Conservation (phyloP, 2,113 vertebrate species). For the Rana temporaria region DNA sequence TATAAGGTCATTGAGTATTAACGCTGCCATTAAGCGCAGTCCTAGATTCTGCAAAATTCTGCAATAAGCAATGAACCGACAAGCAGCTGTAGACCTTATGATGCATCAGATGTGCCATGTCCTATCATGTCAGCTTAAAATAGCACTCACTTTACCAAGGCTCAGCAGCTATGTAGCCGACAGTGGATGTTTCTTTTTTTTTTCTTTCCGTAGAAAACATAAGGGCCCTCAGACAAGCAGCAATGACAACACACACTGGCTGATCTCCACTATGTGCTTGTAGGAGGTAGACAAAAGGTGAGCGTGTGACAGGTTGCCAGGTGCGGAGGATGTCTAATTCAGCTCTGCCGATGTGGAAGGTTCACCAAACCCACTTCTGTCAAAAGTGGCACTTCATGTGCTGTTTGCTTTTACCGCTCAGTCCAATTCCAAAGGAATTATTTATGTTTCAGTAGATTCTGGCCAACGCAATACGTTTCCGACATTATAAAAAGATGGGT, state of each 20-base stretch:
- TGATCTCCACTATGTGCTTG: not conserved
- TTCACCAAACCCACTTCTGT: not conserved
- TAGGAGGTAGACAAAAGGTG: conserved; percentile 12
- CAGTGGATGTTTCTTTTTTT: conserved; percentile 11
- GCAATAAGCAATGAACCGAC: conserved; percentile 48
- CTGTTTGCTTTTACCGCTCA: not conserved
- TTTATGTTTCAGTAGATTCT: no score
- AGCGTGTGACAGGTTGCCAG: not conserved
- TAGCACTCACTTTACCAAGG: conserved; percentile 44
- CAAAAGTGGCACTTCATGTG: not conserved
- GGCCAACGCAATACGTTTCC: no score
- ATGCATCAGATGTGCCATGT: conserved; percentile 52
- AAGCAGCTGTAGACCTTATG: conserved; percentile 47
- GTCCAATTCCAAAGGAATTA: no score
- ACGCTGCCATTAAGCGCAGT: conserved; percentile 43
- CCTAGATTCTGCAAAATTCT: conserved; percentile 33
- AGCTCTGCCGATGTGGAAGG: not conserved
- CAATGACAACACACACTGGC: conserved; percentile 13
- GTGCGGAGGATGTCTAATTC: not conserved
- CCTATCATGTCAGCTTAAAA: conserved; percentile 57
- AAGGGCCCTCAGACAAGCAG: conserved; percentile 23
- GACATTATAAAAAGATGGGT: no score
- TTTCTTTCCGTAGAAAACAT: conserved; percentile 16
- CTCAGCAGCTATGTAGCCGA: conserved; percentile 36
- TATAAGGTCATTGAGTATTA: conserved; percentile 45